A percentile compares a stretch with the other conserved stretches of the same genome.
phyloP scores from a whole-genome alignment of 2,113 vertebrate species.

The Budorcas taxicolor region DNA sequence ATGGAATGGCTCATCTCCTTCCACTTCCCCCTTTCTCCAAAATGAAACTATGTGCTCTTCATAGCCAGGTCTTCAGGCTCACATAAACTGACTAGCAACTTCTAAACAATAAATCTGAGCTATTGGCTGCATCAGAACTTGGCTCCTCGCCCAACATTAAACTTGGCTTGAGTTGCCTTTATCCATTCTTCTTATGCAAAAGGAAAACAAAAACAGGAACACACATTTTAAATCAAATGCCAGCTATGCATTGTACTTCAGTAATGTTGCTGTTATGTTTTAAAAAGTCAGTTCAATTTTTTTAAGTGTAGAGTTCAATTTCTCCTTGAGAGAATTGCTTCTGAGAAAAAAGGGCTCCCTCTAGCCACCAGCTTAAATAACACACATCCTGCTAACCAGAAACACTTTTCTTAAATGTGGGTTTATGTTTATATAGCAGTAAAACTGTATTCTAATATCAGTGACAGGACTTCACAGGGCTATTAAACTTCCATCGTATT shows the following conservation, averaged over 20 bases:
- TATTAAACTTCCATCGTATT: conserved; percentile 68
- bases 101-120: neutral
- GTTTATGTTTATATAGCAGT: conserved; percentile 71
- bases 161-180: neutral
- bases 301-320: neutral
- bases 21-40: neutral
- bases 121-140: neutral
- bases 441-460: conserved; percentile 74
- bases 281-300: neutral
- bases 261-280: neutral
- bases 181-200: neutral
- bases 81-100: neutral
- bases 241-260: neutral
- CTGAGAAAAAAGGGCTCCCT: conserved; percentile 75
- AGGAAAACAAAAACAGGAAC: neutral
- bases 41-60: neutral
- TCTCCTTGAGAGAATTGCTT: neutral
- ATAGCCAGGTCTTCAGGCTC: neutral
- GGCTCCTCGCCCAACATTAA: neutral
- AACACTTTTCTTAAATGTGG: conserved; percentile 40
- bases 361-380: conserved; percentile 70
- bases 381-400: neutral
- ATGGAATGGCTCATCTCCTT: neutral
- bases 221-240: neutral
- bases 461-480: conserved; percentile 66